Base-by-base conservation (phyloP, 2,888 invertebrate genomes). In the Nymphalis polychloros region DNA sequence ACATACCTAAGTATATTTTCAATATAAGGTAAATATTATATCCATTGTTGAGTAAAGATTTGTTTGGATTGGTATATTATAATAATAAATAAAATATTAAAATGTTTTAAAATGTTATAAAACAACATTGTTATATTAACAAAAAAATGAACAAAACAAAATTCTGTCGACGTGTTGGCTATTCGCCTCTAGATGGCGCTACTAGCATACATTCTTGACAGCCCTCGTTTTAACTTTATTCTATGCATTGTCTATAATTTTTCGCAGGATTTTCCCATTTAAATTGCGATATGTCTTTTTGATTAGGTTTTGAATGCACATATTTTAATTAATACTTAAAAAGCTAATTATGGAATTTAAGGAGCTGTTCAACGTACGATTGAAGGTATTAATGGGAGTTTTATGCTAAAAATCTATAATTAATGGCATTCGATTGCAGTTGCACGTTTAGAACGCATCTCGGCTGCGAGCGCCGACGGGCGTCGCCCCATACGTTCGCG, bases 401-500 rank as follows among this genome's bases (percentile, higher is more conserved):
- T 74, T 72, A 71, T 71, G 71, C 67, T 70, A 64, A 68, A 74
- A 73, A 72, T 67, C 53, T 73, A 73, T 74, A 77, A 78, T 79
- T 75, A 76, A 77, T 74, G 74, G 69, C 67, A 75, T 78, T 76
- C 76, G 77, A 78, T 79, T 78, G 80, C 81, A 79, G 75, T 79
- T 72, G 75, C 79, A 75, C 76, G 75, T 72, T 71, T 69, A 60
- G 72, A 69, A 73, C 72, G 75, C 76, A 75, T 71, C 23, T 52
- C 77, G 79, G 77, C 73, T 69, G 77, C 53, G 53, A 53, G 76
- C 78, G 74, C 35, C 35, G 79, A 75, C 84, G 82, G 84, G 82
- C 84, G 84, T 86, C 87, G 82, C 88, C 88, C 86, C 83, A 81
- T 82, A 83, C 85, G 79, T 84, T 87, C 90, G 86, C 88, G 86